Base-by-base conservation (phyloP, 2,113 vertebrate genomes). In the Pungitius pungitius region DNA sequence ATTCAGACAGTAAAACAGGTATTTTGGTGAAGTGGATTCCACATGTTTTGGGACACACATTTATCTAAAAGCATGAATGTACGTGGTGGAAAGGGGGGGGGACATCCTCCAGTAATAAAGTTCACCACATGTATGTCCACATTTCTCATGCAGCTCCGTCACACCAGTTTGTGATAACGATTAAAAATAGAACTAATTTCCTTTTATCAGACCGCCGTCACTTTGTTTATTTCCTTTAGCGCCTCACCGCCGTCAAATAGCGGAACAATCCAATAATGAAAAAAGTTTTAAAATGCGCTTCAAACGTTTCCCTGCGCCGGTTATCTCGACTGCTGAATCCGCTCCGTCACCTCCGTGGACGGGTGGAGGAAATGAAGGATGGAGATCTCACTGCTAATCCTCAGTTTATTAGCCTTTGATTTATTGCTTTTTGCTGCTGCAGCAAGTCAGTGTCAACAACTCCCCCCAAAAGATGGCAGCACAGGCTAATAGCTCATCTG, bases 381-480 rank as follows among this genome's bases (percentile, higher is more conserved):
- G 22, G 5, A 54, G 49, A 45, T 17, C 10, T 61, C 18, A 47
- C 27, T 47, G 2, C 3, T 2, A 22, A 49, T n/a, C 24, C 35
- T 35, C 18, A 69, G 17, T 74, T 65, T 40, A 60, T 81, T n/a
- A 20, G 57, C 1, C 2, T 69, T 56, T 73, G 69, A 51, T 57
- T 66, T 49, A 39, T 40, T 17, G 39, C 30, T 45, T 49, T 49
- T 49, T 49, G 47, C 47, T 49, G 47, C 40, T 51, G 30, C 43
- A 56, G 22, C 43, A 37, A 15, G 8, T 40, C 3, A 20, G 20
- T 3, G 11, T 58, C 54, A 20, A 30, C n/a, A 11, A 27, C 37
- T 66, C 11, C 1, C 87, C 87, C 87, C 87, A 79, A 27, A 26
- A 80, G 87, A 57, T 33, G 87, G 85, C 85, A 78, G 69, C 10